A percentile compares a stretch with the other conserved stretches of the same genome.
Conservation (phyloP, 2,888 invertebrate genomes). For the Acanthosepion lycidas region DNA sequence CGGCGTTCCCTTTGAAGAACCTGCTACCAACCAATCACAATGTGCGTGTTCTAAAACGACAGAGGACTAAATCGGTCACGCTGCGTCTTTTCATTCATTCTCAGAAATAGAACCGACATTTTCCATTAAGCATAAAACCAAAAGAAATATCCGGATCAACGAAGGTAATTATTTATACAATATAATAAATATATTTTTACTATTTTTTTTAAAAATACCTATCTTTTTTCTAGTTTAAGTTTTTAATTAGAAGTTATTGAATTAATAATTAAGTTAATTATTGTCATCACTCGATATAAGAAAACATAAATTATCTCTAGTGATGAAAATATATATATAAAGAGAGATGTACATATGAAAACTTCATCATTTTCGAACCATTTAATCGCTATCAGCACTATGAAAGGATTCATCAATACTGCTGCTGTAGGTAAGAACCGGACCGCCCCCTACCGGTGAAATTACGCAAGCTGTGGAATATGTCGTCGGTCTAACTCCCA, state of each 20-base stretch:
- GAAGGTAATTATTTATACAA: not conserved
- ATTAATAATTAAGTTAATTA: not conserved
- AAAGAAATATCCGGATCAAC: too few relatives aligned
- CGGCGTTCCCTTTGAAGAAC: too few relatives aligned
- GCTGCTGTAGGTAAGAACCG: conserved; percentile 66
- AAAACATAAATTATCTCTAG: not conserved
- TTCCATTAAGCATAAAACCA: too few relatives aligned
- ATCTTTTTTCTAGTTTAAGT: not conserved
- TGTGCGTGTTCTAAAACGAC: too few relatives aligned
- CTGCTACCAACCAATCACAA: too few relatives aligned
- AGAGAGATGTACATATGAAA: not conserved
- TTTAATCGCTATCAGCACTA: conserved; percentile 56
- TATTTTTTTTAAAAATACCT: not conserved
- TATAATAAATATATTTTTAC: not conserved
- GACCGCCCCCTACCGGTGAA: conserved; percentile 52
- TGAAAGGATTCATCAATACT: conserved; percentile 67
- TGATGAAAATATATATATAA: conserved; percentile 40
- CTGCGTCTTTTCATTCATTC: too few relatives aligned
- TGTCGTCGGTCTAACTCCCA: conserved; percentile 63
- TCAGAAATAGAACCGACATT: too few relatives aligned
- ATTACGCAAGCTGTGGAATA: conserved; percentile 55
- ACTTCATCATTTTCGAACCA: not conserved
- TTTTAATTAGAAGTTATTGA: not conserved
- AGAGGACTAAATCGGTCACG: too few relatives aligned
- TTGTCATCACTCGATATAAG: not conserved